phyloP scores from a whole-genome alignment of 1,140 invertebrate species.

The Steinernema feltiae region DNA sequence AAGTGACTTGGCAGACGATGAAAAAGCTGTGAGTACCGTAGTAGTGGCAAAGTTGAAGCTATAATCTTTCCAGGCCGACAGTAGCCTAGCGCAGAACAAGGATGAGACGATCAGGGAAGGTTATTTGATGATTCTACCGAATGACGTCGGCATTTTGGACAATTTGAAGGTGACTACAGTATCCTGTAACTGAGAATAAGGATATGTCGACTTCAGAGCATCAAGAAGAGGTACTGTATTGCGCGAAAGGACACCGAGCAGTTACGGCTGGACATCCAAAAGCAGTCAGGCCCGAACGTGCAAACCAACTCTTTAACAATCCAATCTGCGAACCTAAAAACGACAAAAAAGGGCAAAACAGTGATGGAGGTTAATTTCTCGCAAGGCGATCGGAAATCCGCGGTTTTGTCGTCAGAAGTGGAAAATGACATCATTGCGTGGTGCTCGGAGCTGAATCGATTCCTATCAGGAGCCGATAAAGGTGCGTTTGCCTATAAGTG shows the following conservation, averaged over 20 bases:
- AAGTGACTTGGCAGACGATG: neutral
- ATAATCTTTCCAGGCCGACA: neutral
- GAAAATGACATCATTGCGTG: neutral
- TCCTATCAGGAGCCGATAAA: neutral
- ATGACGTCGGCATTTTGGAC: neutral
- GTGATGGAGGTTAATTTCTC: conserved; percentile 25
- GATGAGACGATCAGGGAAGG: neutral
- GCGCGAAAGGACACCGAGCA: neutral
- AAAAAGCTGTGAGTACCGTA: neutral
- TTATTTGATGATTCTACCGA: neutral
- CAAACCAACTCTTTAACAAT: conserved; percentile 10
- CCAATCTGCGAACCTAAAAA: conserved; percentile 19
- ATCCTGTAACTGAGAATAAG: neutral
- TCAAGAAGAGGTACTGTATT: neutral
- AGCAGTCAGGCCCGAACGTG: neutral
- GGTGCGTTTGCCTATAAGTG: neutral
- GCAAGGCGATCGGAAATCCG: neutral
- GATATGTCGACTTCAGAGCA: neutral
- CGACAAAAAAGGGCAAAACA: conserved; percentile 34
- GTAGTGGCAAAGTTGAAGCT: neutral
- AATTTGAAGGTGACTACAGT: neutral
- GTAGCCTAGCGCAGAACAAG: neutral
- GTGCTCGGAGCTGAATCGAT: neutral
- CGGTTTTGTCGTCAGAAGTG: neutral
- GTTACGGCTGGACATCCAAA: neutral